phyloP scores from a whole-genome alignment of 2,888 invertebrate species.

The Norana najaformis region DNA sequence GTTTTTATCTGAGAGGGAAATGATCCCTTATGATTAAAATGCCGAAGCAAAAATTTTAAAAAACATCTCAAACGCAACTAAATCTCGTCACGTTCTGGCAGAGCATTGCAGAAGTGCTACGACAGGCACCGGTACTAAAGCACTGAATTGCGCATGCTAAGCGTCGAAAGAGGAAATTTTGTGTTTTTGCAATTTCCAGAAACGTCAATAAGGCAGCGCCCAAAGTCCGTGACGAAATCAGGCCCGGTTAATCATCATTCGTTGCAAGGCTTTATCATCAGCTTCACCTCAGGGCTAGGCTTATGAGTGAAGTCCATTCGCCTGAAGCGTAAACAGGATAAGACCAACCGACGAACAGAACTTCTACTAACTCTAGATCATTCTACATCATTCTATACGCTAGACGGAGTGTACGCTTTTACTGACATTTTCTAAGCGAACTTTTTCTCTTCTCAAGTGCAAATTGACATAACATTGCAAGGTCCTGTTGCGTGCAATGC shows the following conservation, averaged over 20 bases:
- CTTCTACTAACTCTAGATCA: neutral
- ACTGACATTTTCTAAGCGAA: neutral
- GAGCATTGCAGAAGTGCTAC: too few species aligned
- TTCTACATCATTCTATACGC: too few species aligned
- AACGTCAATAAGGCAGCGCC: neutral
- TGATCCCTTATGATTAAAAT: neutral
- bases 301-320: neutral
- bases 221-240: neutral
- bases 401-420: neutral
- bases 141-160: neutral
- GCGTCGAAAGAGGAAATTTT: conserved; percentile 1
- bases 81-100: too few species aligned
- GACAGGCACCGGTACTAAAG: neutral
- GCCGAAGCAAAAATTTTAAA: too few species aligned
- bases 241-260: neutral
- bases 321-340: neutral
- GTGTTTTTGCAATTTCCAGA: too few species aligned
- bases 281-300: neutral
- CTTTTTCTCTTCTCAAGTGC: neutral
- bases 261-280: neutral
- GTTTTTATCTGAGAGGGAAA: neutral
- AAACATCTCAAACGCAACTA: neutral
- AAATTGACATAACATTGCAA: neutral
- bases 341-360: too few species aligned
- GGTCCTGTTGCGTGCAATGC: neutral